Base-by-base conservation (phyloP, 2,888 invertebrate genomes). In the Drosophila quinaria region DNA sequence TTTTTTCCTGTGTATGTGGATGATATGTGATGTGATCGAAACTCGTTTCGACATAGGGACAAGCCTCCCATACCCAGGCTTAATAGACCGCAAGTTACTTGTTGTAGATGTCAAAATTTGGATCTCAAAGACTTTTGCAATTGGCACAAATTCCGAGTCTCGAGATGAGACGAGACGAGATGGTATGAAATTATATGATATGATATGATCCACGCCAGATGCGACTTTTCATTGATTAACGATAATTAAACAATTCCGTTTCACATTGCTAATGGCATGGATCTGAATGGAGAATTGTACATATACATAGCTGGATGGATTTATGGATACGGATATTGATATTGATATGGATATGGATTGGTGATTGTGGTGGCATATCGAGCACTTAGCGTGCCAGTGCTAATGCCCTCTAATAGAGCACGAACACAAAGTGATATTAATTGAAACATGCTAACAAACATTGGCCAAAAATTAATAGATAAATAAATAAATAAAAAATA, bases 401-500 rank as follows among this genome's bases (percentile, higher is more conserved):
- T 86, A 83, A 83, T 83, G 81, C 74, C 69, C 74, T 74, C 77
- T 81, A 82, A 81, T 81, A 77, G 67, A 76, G 72, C 66, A 76
- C 67, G 61, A 67, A 72, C 52, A 69, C 65, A 70, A 71, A 68
- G 67, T 61, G 69, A 68, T 79, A 81, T 86, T 86, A 86, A 83
- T 83, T 83, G 84, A 82, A 84, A 81, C 83, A 81, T 70, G 83
- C 83, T 73, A 80, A 78, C 83, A 75, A 80, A 78, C 72, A 70
- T 22, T 58, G 44, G 54, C 19, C 58, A 37, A 58, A 58, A 70
- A 41, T 44, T n/a, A 46, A 55, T 66, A 41, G 41, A 71, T 71
- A 67, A 59, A 55, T 59, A 61, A 74, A 56, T 15, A 55, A 56
- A 31, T 17, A 31, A 50, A 50, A 6, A 17, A 50, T 50, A 50